Evolutionary conservation across 2,888 invertebrate species (phyloP).

Genomic region (Vanessa cardui): DNA sequence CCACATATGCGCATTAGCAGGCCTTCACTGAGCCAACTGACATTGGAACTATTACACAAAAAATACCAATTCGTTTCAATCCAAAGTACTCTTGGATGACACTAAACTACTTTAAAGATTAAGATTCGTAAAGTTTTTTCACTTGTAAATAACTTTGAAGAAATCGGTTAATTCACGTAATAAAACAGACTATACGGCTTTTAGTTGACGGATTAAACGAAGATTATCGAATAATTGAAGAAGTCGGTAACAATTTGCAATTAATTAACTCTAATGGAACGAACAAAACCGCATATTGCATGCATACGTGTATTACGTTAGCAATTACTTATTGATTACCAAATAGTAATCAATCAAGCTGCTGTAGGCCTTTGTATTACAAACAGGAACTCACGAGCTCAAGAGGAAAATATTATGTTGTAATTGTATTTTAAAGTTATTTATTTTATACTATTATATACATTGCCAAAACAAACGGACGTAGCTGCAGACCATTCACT

Average conservation of each 20-base stretch:
- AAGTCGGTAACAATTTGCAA: neutral
- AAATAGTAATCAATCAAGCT: conserved; percentile 8
- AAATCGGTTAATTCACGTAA: too few relatives aligned
- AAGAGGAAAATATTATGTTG: conserved; percentile 6
- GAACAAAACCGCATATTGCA: conserved; percentile 4
- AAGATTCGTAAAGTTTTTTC: neutral
- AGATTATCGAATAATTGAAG: neutral
- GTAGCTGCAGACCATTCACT: too few relatives aligned
- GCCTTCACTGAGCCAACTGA: neutral
- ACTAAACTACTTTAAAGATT: neutral
- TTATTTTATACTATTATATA: neutral
- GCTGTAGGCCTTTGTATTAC: conserved; percentile 13
- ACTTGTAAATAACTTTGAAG: neutral
- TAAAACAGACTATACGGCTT: too few relatives aligned
- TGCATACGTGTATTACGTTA: conserved; percentile 1
- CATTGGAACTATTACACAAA: neutral
- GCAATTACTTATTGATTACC: conserved; percentile 6
- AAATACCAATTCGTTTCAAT: neutral
- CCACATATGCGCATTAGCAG: neutral
- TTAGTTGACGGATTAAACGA: neutral
- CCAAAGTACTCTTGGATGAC: neutral
- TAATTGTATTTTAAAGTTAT: neutral
- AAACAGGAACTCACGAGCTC: conserved; percentile 10
- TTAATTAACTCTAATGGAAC: conserved; percentile 7
- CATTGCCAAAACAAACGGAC: too few relatives aligned